Base-by-base conservation (phyloP, 30 jellyfish, hydroid and myxozoan species). In the Nemopilema nomurai region DNA sequence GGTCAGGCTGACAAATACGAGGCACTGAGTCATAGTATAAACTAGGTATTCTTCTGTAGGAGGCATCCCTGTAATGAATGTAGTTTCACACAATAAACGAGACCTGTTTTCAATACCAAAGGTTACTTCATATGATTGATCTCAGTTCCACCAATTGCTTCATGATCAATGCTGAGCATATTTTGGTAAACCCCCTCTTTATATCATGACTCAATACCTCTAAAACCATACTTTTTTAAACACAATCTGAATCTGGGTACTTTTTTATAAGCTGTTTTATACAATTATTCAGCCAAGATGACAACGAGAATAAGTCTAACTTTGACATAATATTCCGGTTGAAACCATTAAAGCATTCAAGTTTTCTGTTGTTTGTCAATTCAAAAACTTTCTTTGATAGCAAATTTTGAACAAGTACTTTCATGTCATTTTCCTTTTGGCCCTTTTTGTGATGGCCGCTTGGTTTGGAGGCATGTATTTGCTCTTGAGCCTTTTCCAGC, bases 241-340 rank as follows among this genome's bases (percentile, higher is more conserved):
- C 13, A 13, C 57, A 41, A 41, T 41, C 57, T 41, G 57, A 41
- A 41, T 41, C 6, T 41, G 57, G 57, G 57, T 69, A 69, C 79
- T 69, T 69, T 69, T 69, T 69, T 69, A 33, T 20, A 69, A 69
- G 79, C 79, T 69, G 79, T 41, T 41, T 41, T 41, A 41, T 41
- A 41, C 57, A 41, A 19, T 72, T 72, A 41, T 16, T 41, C 52
- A 30, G 83, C 83, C 83, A 72, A 24, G 83, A 32, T 9, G 83
- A 72, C 30, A 72, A 72, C 24, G 67, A 72, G 32, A 69, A 72
- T 24, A 72, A 22, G 49, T 72, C 83, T 8, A 72, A 62, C 83
- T 72, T 32, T 33, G 83, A 22, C 69, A 72, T 57, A 62, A 72
- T 72, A 62, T 72, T 28, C 25, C 83, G 83, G 68, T 72, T 72